Conservation (phyloP, 30 jellyfish, hydroid and myxozoan genomes). For the Turritopsis dohrnii region DNA sequence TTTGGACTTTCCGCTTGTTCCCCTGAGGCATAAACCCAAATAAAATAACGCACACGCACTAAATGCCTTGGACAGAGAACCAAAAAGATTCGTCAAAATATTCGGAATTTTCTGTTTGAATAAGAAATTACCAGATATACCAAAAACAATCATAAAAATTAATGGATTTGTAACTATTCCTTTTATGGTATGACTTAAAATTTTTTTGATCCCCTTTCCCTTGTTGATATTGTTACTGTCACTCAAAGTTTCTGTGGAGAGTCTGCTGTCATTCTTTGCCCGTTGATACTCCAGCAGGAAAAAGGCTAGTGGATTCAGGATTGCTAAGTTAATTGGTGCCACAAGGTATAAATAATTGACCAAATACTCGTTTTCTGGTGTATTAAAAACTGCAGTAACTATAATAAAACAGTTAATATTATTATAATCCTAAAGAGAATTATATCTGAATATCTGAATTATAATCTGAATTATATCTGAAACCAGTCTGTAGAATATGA, state of each 20-base stretch:
- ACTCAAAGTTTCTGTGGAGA: background rate
- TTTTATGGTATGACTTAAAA: conserved; percentile 43
- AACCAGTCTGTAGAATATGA: too few species aligned
- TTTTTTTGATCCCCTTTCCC: conserved; percentile 10
- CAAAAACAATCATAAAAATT: conserved; percentile 70
- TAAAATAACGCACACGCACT: conserved; percentile 82
- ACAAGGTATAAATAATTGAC: conserved; percentile 61
- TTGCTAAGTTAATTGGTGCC: conserved; percentile 71
- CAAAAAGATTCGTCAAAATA: conserved; percentile 32
- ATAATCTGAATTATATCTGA: too few species aligned
- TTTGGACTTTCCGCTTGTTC: conserved; percentile 24
- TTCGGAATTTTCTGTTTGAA: conserved; percentile 26
- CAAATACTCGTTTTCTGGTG: conserved; percentile 42
- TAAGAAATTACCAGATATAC: conserved; percentile 38
- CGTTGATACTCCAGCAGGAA: conserved; percentile 63
- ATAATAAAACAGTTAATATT: background rate
- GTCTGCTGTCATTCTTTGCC: conserved; percentile 9
- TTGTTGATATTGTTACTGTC: background rate
- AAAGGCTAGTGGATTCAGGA: conserved; percentile 79
- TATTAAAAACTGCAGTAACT: conserved; percentile 68
- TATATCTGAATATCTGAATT: too few species aligned
- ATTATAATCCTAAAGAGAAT: too few species aligned
- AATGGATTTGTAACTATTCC: conserved; percentile 72
- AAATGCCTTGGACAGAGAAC: conserved; percentile 58
- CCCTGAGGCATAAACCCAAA: conserved; percentile 70